Evolutionary conservation across 2,797 vertebrate genomes (phyloP).

Genomic region (Syngnathus rostellatus): DNA sequence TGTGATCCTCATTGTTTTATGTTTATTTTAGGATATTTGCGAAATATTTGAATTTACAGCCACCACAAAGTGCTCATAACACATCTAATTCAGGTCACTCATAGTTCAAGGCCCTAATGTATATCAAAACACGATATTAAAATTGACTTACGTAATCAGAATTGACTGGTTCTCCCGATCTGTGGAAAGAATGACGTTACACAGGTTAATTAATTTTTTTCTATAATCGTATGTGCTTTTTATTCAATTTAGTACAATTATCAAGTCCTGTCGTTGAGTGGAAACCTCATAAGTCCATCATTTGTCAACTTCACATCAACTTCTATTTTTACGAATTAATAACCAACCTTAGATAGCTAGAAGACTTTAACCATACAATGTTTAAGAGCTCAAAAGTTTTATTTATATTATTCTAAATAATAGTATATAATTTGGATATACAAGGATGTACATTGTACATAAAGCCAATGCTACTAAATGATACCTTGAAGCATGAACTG

Average conservation of each 20-base stretch:
- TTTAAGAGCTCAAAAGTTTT: not conserved
- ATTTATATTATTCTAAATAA: not conserved
- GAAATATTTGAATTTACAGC: too few species aligned
- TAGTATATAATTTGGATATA: not conserved
- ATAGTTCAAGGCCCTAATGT: not conserved
- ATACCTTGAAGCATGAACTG: conserved; percentile 86
- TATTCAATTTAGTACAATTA: not conserved
- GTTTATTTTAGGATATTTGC: too few species aligned
- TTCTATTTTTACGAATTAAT: not conserved
- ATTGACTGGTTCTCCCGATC: conserved; percentile 89
- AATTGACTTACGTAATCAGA: conserved; percentile 80
- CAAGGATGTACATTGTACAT: not conserved
- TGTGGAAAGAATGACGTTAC: conserved; percentile 37
- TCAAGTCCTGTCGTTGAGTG: not conserved
- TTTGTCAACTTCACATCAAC: not conserved
- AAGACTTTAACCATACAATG: not conserved
- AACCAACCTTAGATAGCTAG: not conserved
- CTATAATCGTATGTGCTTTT: not conserved
- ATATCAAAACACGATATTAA: not conserved
- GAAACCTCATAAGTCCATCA: not conserved
- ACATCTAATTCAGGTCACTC: too few species aligned
- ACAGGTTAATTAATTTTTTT: not conserved
- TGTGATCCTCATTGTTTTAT: too few species aligned
- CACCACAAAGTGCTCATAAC: too few species aligned
- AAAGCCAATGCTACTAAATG: not conserved